Evolutionary conservation across 1,140 invertebrate species (phyloP), one percentile per base, ranked within the genome.

Genomic region (Drosophila biarmipes): DNA sequence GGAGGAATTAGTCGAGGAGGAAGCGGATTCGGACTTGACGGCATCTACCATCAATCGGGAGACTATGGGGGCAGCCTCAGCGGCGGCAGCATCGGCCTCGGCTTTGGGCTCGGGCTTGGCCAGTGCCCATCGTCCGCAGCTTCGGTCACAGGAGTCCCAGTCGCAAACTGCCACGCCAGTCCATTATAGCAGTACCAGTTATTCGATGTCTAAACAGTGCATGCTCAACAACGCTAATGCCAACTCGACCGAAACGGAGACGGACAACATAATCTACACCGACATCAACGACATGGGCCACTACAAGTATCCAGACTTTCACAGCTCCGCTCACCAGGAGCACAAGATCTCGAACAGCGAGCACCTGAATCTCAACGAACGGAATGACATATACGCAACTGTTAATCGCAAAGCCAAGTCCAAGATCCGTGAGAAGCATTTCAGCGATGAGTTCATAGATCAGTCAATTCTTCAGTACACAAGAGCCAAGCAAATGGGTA

Each of bases 151-250:
- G 84, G 89, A 91, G 84, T 90, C 84, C 86, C 91, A 92, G 90
- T 92, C 91, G 53, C 91, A 91, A 80, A 80, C 82, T 92, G 90
- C 71, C 91, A 92, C 86, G 64, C 91, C 86, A 92, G 80, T 87
- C 79, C 91, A 91, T 92, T 92, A 92, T 92, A 92, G 91, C 91
- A 92, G 82, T 92, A 92, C 91, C 69, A 92, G 71, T 71, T 92
- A 91, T 92, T 92, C 90, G 91, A 92, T 91, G 91, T 92, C 91
- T 92, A 92, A 92, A 66, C 91, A 92, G 78, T 90, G 82, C 74
- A 91, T 92, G 86, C 76, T 92, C 19, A 92, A 92, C 63, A 92
- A 90, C 66, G 91, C 81, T 35, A 92, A 91, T 64, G 91, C 81
- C 64, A 91, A 90, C 76, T 91, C 90, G 43, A 91, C 91, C 19